Evolutionary conservation across 1,140 invertebrate genomes (phyloP), one percentile per base, ranked within the genome.

Genomic region (Habropoda laboriosa): DNA sequence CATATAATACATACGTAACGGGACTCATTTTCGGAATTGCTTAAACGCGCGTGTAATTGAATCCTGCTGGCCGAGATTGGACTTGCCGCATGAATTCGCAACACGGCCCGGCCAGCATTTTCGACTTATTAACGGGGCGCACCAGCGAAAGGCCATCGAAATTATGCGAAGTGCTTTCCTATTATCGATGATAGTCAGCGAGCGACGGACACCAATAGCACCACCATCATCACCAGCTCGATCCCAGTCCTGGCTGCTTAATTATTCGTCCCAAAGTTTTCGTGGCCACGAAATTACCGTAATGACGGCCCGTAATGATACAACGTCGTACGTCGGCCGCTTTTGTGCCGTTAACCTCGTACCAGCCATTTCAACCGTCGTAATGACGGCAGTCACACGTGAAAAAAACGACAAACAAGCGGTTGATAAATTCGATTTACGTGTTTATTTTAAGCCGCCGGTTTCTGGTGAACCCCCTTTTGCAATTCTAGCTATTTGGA

Each of bases 21-120:
- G 63, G 67, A 55, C 75, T 71, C 75, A 78, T 78, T 78, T 78
- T 71, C 75, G 67, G 66, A 78, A 78, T 78, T 78, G 75, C 66
- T 78, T 71, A 71, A 78, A 78, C 75, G 55, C 75, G 75, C 75
- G 75, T 78, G 67, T 78, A 78, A 78, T 78, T 78, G 75, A 78
- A 78, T 78, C 75, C 55, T 32, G 42, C 67, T 49, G 55, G 55
- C 45, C 67, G 67, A 78, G 68, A 78, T 78, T 78, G 75, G 67
- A 78, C 75, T 71, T 78, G 75, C 75, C 67, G 75, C 75, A 78
- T 78, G 67, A 78, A 78, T 78, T 71, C 75, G 75, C 68, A 78
- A 61, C 55, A 71, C 35, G 67, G 55, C 42, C 51, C 32, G 35
- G 27, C 40, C 51, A 47, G 67, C 57, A 42, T 78, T 71, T 70